Conservation (phyloP, 2,797 vertebrate species). For the Anableps anableps region DNA sequence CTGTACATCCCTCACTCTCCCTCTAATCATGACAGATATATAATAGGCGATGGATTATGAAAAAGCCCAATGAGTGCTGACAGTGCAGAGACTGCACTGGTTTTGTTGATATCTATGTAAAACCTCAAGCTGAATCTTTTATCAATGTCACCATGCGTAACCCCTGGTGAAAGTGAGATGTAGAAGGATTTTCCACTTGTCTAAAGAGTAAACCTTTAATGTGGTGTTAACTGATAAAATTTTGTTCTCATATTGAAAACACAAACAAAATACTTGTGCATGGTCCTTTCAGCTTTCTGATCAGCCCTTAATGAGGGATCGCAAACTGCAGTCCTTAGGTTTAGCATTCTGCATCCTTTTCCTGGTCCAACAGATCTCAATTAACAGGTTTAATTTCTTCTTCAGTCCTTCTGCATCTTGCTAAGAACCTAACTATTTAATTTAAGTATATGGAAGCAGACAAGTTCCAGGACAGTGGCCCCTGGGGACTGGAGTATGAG, state of each 20-base stretch:
- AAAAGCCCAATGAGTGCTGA: conserved; percentile 57
- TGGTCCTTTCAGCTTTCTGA: conserved; percentile 19
- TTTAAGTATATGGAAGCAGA: background rate
- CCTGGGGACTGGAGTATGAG: background rate
- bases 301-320: conserved; percentile 18
- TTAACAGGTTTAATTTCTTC: background rate
- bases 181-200: conserved; percentile 50
- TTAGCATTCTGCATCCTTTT: background rate
- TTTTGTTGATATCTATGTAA: conserved; percentile 45
- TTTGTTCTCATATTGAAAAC: conserved; percentile 51
- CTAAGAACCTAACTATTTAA: background rate
- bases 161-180: conserved; percentile 37
- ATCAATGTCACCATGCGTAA: conserved; percentile 43
- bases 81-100: conserved; percentile 46
- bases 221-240: conserved; percentile 54
- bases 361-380: background rate
- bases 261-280: conserved; percentile 42
- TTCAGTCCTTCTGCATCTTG: background rate
- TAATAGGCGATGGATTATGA: conserved; percentile 72
- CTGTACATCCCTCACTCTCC: conserved; percentile 29
- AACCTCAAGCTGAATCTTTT: conserved; percentile 53
- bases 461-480: background rate
- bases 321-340: background rate
- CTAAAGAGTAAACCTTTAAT: conserved; percentile 52
- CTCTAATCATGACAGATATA: conserved; percentile 62